phyloP scores from a whole-genome alignment of 2,113 vertebrate genomes.

The Pampusana beccarii region DNA sequence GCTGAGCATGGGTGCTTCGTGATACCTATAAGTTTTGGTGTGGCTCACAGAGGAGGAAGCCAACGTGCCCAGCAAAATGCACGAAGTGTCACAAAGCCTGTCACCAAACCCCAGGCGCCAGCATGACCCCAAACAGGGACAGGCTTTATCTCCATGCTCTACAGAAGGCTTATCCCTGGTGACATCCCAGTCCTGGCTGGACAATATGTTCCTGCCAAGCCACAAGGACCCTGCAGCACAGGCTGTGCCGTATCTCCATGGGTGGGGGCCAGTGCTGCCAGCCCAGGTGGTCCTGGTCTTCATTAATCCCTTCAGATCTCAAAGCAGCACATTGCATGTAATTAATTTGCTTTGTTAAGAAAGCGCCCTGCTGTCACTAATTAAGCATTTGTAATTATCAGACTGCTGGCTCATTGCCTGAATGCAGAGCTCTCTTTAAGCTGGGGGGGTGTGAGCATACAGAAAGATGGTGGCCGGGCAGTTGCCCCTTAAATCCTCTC shows the following conservation, averaged over 20 bases:
- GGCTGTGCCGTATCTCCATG: not conserved
- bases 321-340: not conserved
- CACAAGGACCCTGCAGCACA: fast-evolving
- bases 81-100: not conserved
- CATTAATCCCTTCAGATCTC: not conserved
- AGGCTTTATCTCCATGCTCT: not conserved
- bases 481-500: not conserved
- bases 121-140: not conserved
- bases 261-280: not conserved
- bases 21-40: fast-evolving
- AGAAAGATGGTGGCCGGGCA: not conserved
- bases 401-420: not conserved
- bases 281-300: not conserved
- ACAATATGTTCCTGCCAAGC: not conserved
- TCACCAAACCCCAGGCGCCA: not conserved
- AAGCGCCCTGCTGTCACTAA: not conserved
- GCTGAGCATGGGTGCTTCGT: not conserved
- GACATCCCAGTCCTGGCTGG: not conserved
- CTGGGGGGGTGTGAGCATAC: not conserved
- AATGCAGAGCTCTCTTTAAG: not conserved
- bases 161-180: not conserved
- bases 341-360: constrained; percentile 43
- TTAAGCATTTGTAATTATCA: constrained; percentile 9
- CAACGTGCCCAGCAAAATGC: no score
- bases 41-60: no score